Evolutionary conservation across 1,140 invertebrate species (phyloP).

Genomic region (Bombus waltoni): DNA sequence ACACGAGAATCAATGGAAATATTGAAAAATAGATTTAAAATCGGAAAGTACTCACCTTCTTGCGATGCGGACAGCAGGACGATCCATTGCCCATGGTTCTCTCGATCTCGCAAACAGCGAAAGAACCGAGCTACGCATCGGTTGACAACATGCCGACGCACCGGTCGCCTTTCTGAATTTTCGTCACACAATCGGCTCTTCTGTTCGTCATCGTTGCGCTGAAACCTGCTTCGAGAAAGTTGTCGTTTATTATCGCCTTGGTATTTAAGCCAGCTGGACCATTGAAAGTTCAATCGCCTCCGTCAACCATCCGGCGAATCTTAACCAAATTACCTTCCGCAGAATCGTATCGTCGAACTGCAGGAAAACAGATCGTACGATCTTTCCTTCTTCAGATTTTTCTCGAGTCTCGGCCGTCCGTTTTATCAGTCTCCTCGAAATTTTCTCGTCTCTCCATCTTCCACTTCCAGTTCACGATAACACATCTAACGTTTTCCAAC

Average conservation of each 20-base stretch:
- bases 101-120: not conserved
- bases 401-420: not conserved
- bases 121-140: not conserved
- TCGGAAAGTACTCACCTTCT: constrained; percentile 42
- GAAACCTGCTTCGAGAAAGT: constrained; percentile 60
- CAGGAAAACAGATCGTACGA: not conserved
- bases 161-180: constrained; percentile 30
- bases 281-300: constrained; percentile 15
- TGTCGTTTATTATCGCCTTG: constrained; percentile 44
- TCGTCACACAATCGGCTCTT: not conserved
- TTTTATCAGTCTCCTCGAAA: not conserved
- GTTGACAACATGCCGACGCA: too few species aligned
- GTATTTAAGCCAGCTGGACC: constrained; percentile 31
- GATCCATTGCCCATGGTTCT: constrained; percentile 59
- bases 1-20: not conserved
- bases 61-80: constrained; percentile 59
- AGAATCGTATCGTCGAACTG: not conserved
- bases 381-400: not conserved
- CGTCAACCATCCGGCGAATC: not conserved
- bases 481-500: too few species aligned
- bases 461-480: not conserved
- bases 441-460: not conserved
- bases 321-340: too few species aligned
- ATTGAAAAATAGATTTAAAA: not conserved
- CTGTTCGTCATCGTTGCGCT: constrained; percentile 47